A percentile compares a stretch with the other conserved stretches of the same genome.
Conservation (phyloP, 2,113 vertebrate species). For the Amblyopsis rosae region DNA sequence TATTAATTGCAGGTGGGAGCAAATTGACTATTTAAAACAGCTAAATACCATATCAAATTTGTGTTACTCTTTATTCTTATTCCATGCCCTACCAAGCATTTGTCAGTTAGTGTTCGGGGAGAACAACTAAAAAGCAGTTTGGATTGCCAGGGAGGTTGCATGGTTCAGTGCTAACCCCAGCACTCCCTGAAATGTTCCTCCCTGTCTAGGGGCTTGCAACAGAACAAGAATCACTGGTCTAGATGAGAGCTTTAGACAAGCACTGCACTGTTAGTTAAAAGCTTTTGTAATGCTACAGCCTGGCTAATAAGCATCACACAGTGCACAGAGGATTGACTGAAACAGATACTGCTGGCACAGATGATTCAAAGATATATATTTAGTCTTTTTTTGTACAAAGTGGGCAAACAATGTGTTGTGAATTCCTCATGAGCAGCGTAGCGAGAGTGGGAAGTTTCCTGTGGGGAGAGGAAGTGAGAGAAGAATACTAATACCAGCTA, state of each 20-base stretch:
- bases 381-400: constrained; percentile 73
- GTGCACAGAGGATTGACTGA: constrained; percentile 58
- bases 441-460: constrained; percentile 44
- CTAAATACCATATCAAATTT: constrained; percentile 7
- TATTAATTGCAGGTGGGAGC: neutral
- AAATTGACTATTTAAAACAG: neutral
- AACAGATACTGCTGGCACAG: constrained; percentile 64
- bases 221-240: neutral
- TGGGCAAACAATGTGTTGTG: constrained; percentile 61
- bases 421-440: constrained; percentile 58
- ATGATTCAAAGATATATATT: constrained; percentile 67
- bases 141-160: too few relatives aligned
- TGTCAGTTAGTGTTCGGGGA: too few relatives aligned
- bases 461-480: constrained; percentile 62
- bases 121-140: too few relatives aligned
- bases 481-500: constrained; percentile 63
- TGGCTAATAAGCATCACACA: constrained; percentile 65
- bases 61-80: neutral
- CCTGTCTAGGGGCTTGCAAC: too few relatives aligned
- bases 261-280: constrained; percentile 43
- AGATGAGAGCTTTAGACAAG: constrained; percentile 47
- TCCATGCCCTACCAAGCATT: neutral
- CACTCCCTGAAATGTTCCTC: too few relatives aligned
- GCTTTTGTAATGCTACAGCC: constrained; percentile 61
- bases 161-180: too few relatives aligned